Conservation (phyloP, 2,888 invertebrate genomes). For the Schizotus pectinicornis region DNA sequence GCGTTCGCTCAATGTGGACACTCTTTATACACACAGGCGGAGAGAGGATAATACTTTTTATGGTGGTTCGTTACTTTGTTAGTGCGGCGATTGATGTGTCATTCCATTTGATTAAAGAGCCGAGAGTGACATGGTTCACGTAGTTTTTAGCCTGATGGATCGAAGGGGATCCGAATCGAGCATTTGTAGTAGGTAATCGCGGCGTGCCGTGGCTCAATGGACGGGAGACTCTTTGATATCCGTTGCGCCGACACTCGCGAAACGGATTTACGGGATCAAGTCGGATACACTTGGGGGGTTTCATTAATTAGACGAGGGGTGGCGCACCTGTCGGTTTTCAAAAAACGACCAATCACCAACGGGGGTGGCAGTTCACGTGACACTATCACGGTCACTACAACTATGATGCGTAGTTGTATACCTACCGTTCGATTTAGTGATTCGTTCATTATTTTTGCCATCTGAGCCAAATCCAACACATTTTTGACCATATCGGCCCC, state of each 20-base stretch:
- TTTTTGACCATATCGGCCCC: no score
- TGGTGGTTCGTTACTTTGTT: conserved; percentile 18
- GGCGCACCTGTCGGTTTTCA: no score
- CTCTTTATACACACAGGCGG: no score
- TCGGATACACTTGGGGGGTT: conserved; percentile 8
- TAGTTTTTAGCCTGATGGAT: conserved; percentile 22
- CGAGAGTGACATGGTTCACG: conserved; percentile 24
- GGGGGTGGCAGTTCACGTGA: no score
- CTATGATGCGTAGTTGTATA: no score
- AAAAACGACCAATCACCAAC: no score
- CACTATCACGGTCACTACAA: no score
- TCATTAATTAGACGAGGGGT: neutral
- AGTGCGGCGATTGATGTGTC: conserved; percentile 20
- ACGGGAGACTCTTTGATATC: conserved; percentile 25
- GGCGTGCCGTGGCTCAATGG: conserved; percentile 9
- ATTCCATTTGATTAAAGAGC: conserved; percentile 25
- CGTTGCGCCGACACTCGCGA: conserved; percentile 7
- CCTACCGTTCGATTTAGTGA: no score
- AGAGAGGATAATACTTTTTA: conserved; percentile 8
- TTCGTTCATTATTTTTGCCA: no score
- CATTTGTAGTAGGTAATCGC: conserved; percentile 21
- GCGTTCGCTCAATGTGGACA: no score
- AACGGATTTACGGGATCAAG: conserved; percentile 10
- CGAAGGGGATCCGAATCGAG: conserved; percentile 10
- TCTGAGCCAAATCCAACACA: no score